Conservation (phyloP, 2,113 vertebrate genomes). For the Rhabdomys dilectus region DNA sequence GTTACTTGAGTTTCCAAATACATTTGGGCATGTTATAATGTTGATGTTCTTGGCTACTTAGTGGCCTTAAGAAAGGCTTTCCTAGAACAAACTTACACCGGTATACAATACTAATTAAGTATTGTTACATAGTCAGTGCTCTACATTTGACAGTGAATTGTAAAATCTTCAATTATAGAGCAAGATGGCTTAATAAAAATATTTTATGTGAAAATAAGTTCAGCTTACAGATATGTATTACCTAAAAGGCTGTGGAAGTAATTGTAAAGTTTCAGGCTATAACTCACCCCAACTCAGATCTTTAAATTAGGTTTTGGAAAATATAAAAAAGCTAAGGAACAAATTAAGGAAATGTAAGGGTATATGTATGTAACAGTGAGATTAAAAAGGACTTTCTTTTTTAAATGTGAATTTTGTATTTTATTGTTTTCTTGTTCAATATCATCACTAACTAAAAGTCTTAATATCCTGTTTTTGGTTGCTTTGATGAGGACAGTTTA, state of each 20-base stretch:
- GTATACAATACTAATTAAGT: not conserved
- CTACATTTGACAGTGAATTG: not conserved
- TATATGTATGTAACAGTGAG: constrained; percentile 13
- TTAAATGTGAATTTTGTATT: constrained; percentile 34
- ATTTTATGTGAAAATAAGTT: not conserved
- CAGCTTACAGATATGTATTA: not conserved
- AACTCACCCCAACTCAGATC: fast-evolving
- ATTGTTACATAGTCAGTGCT: not conserved
- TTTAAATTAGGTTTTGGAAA: constrained; percentile 60
- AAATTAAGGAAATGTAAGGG: not conserved
- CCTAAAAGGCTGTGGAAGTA: constrained; percentile 48
- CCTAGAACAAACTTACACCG: not conserved
- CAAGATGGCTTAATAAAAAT: not conserved
- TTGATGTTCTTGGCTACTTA: not conserved
- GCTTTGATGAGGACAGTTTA: not conserved
- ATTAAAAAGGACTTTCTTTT: not conserved
- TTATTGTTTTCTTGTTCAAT: constrained; percentile 31
- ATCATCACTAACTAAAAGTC: not conserved
- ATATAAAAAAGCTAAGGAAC: constrained; percentile 32
- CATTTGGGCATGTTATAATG: constrained; percentile 18
- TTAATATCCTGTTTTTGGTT: not conserved
- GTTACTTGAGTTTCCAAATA: not conserved
- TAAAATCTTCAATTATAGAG: constrained; percentile 23
- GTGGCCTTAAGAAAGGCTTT: not conserved
- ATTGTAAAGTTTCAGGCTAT: constrained; percentile 9